Evolutionary conservation across 2,888 invertebrate genomes (phyloP).

Genomic region (Drosophila siamana): DNA sequence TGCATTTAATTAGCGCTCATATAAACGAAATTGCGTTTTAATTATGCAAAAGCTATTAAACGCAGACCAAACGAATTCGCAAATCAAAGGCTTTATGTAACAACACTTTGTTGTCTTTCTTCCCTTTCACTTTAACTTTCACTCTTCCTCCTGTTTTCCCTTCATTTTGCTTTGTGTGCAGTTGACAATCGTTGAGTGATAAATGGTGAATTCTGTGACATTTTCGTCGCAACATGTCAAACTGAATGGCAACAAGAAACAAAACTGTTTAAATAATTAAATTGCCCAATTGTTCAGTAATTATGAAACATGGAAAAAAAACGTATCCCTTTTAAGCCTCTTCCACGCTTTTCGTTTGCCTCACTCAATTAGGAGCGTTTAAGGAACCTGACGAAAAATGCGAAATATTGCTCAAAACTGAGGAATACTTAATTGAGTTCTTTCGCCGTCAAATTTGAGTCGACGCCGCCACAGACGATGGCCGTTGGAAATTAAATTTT

Average conservation of each 20-base stretch:
- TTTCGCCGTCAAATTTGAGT: conserved; percentile 34
- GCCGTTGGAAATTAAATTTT: conserved; percentile 56
- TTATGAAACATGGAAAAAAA: conserved; percentile 33
- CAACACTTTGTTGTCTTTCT: conserved; percentile 2
- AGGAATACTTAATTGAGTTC: conserved; percentile 44
- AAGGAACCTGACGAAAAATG: conserved; percentile 27
- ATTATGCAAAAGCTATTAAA: conserved; percentile 6
- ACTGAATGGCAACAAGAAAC: neutral
- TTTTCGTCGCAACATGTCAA: conserved; percentile 7
- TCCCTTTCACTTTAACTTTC: neutral
- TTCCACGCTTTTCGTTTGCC: no score
- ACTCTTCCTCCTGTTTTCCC: neutral
- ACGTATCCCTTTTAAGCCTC: conserved; percentile 9
- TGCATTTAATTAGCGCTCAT: conserved; percentile 8
- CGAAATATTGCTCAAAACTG: conserved; percentile 28
- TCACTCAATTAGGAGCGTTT: conserved; percentile 45
- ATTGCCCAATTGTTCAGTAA: conserved; percentile 44
- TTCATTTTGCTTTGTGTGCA: conserved; percentile 1
- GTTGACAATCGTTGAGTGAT: neutral
- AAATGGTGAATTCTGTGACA: conserved; percentile 8
- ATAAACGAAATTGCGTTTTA: conserved; percentile 3
- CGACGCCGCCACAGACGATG: conserved; percentile 40
- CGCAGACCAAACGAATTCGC: neutral
- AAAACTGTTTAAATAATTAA: conserved; percentile 31
- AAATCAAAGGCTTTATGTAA: conserved; percentile 2